Base-by-base conservation (phyloP, 2,113 vertebrate species). In the Percopsis transmontana region DNA sequence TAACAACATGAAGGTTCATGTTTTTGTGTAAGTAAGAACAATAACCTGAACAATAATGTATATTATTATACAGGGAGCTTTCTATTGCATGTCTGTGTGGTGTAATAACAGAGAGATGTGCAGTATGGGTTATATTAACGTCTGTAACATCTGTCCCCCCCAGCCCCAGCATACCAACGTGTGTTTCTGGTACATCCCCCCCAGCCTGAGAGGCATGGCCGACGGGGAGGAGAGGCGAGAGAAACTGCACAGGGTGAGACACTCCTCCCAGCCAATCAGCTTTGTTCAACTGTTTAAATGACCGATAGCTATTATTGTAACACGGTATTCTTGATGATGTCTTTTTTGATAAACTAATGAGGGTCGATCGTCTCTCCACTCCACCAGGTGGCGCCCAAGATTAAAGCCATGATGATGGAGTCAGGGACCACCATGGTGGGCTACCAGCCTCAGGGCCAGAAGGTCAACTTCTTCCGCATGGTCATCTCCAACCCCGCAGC, bases 351-450 rank as follows among this genome's bases (percentile, higher is more conserved):
- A n/a, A n/a, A n/a, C n/a, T 14, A 1, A 45, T 14, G 42, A 45
- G 9, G 27, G 27, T 24, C 33, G 4, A 33, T 38, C 2, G n/a
- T 5, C 3, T 38, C 20, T 59, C 58, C 10, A 2, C 23, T 79
- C 68, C 7, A 55, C 55, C 79, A 99, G 97, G 96, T 99, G 87
- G 97, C 97, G 1, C 97, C 97, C 0, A 98, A 96, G 88, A 96
- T 99, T 87, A 99, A 99, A 85, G 96, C 97, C 23, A 77, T 96
- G 85, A 99, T 99, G 97, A 99, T 99, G 97, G 97, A 99, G 84
- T 95, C 95, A 0, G 97, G 97, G 42, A 96, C 96, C 58, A 98
- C 96, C 68, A 99, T 99, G 97, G 96, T 99, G 76, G 96, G 97
- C 70, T 99, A 99, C 87, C 97, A 99, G 88, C 97, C 97, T 59